A percentile compares a stretch with the other conserved stretches of the same genome.
Evolutionary conservation across 2,797 vertebrate species (phyloP).

Genomic region (Ctenopoma kingsleyae): DNA sequence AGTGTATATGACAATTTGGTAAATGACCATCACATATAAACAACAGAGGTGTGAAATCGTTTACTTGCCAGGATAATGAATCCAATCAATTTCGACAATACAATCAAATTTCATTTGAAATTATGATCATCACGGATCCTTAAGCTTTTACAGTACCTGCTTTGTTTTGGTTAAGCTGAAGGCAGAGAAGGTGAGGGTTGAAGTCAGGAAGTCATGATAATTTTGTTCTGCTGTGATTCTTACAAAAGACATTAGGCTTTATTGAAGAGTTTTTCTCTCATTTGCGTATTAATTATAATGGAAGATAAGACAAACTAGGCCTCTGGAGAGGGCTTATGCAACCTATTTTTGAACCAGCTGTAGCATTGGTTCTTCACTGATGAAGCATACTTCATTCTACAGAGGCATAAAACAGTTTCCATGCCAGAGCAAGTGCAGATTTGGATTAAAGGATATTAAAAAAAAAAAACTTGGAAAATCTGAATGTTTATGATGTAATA

Average conservation of each 20-base stretch:
- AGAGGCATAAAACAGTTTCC: conserved; percentile 1
- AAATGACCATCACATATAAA: neutral
- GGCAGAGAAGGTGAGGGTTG: conserved; percentile 31
- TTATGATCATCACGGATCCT: too few relatives aligned
- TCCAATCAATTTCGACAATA: too few relatives aligned
- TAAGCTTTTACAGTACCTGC: conserved; percentile 3
- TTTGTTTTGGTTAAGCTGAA: conserved; percentile 24
- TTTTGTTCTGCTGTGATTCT: conserved; percentile 50
- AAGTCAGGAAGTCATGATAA: conserved; percentile 50
- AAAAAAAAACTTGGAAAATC: neutral
- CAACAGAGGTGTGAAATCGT: too few relatives aligned
- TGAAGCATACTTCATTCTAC: conserved; percentile 17
- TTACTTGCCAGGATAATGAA: too few relatives aligned
- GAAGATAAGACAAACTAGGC: conserved; percentile 45
- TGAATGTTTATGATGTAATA: neutral
- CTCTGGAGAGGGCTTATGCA: conserved; percentile 42
- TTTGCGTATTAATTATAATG: conserved; percentile 57
- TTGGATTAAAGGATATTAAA: neutral
- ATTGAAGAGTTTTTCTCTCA: conserved; percentile 52
- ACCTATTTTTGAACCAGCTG: conserved; percentile 45
- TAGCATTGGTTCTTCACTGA: conserved; percentile 36
- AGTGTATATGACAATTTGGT: neutral
- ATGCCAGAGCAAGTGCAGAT: conserved; percentile 1
- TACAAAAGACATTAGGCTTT: conserved; percentile 39
- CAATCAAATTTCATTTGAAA: too few relatives aligned